A percentile compares a stretch with the other conserved stretches of the same genome.
phyloP scores from a whole-genome alignment of 2,113 vertebrate genomes.

The Oreochromis niloticus region DNA sequence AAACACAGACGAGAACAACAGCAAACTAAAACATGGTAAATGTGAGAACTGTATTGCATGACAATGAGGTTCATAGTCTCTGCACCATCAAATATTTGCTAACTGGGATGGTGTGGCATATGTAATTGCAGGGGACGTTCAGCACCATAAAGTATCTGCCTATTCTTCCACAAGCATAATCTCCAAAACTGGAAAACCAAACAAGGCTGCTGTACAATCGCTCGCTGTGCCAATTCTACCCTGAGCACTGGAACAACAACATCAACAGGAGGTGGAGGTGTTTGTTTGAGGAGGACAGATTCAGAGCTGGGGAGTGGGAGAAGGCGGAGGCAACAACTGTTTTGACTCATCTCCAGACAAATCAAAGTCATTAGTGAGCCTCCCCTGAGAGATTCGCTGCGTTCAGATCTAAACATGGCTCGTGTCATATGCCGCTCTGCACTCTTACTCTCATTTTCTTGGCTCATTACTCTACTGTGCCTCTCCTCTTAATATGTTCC shows the following conservation, averaged over 20 bases:
- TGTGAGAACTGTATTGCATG: not conserved
- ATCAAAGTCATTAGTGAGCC: slow-evolving; percentile 37
- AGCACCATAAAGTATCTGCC: not conserved
- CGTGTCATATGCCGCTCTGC: slow-evolving; percentile 25
- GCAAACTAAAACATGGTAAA: not conserved
- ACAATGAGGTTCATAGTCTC: slow-evolving; percentile 9
- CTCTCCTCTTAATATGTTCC: slow-evolving; percentile 24
- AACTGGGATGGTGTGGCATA: not conserved
- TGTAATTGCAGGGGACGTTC: not conserved
- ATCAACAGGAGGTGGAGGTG: not conserved
- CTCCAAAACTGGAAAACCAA: slow-evolving; percentile 44
- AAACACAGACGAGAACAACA: not conserved
- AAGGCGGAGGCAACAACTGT: not conserved
- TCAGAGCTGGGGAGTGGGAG: not conserved
- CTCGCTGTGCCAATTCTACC: not conserved
- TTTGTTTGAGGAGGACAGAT: slow-evolving; percentile 26
- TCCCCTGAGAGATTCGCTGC: slow-evolving; percentile 5
- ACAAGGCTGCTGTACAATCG: slow-evolving; percentile 16
- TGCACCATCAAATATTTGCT: slow-evolving; percentile 53
- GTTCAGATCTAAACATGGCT: slow-evolving; percentile 34
- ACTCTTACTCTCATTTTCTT: slow-evolving; percentile 30
- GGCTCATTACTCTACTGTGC: slow-evolving; percentile 47
- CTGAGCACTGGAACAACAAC: not conserved
- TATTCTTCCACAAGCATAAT: slow-evolving; percentile 5
- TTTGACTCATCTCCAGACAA: slow-evolving; percentile 35